Evolutionary conservation across 2,113 vertebrate species (phyloP), one percentile per base, ranked within the genome.

Genomic region (Petroica traversi): DNA sequence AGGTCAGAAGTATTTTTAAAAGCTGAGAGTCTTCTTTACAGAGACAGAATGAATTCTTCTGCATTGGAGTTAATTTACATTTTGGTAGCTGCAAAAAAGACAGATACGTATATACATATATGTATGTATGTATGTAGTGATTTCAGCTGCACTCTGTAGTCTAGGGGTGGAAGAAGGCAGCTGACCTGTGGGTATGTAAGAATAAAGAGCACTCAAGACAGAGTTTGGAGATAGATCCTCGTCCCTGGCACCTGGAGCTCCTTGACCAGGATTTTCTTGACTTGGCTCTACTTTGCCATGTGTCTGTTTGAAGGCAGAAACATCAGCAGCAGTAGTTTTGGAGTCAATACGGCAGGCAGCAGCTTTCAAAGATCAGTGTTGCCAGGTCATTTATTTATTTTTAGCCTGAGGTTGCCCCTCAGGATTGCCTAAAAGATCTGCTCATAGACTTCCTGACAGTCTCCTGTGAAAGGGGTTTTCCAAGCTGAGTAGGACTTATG

Each of bases 381-480:
- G 74, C 86, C 81, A 76, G 51, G 75, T 83, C 85, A 77, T 43
- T 82, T 24, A 8, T 62, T 86, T 96, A 94, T 93, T 95, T 95
- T 96, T 83, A 94, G 74, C 46, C 67, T 40, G 67, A 91, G 88
- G 92, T 68, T 90, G 75, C 43, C 83, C 59, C 55, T 73, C 38
- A 17, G 85, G 74, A 49, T 84, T 93, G 78, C 87, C 40, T 61
- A 4, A 84, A 84, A 87, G 55, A 29, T 89, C 87, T 93, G 43
- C 78, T 77, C 66, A 66, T 36, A 85, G 75, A 23, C 62, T 85
- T 87, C 45, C 49, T 92, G 74, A 83, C 82, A 61, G 82, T 66
- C 18, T 77, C 15, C 59, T 63, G 14, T 77, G 55, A 77, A 76
- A 46, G 85, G 88, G 85, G 18, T 92, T 96, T 96, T 93, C 92